Percentiles rank a stretch among this genome's conserved stretches.
These are phyloP conservation scores for Tipula confusa DNA, from an alignment of 2,888 invertebrate species.

Conservation along the genomic window DNA sequence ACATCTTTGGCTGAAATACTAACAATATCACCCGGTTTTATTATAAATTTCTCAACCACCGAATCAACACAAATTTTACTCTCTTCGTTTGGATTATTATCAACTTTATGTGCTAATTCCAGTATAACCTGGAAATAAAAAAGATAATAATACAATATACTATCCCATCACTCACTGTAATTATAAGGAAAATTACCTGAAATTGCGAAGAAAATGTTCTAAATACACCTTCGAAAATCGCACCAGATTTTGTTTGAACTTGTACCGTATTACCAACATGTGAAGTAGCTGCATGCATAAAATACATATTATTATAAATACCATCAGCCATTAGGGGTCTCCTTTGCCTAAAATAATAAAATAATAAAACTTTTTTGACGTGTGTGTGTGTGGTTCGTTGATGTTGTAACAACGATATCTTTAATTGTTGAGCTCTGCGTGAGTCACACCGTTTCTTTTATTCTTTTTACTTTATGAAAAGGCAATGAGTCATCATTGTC, in stretches of 20 bases:
- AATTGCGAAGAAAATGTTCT: slow-evolving; percentile 84
- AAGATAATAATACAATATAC: neutral
- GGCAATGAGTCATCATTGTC: neutral
- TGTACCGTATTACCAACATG: slow-evolving; percentile 80
- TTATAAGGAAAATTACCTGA: slow-evolving; percentile 56
- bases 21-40: slow-evolving; percentile 79
- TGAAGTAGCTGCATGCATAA: slow-evolving; percentile 83
- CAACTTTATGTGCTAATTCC: slow-evolving; percentile 73
- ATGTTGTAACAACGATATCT: neutral
- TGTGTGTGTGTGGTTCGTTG: neutral
- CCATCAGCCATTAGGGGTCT: slow-evolving; percentile 72
- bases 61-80: slow-evolving; percentile 60
- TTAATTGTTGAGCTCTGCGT: neutral
- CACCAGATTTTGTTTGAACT: slow-evolving; percentile 77
- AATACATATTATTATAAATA: slow-evolving; percentile 82
- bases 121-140: slow-evolving; percentile 59
- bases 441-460: neutral
- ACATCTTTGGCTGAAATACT: slow-evolving; percentile 77
- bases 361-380: slow-evolving; percentile 20
- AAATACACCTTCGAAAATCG: slow-evolving; percentile 84
- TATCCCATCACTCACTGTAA: slow-evolving; percentile 29
- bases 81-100: slow-evolving; percentile 37
- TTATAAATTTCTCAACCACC: slow-evolving; percentile 74
- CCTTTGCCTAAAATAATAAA: slow-evolving; percentile 42
- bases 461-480: neutral